Base-by-base conservation (phyloP, 2,888 invertebrate species). In the Pycnomerus fuliginosus region DNA sequence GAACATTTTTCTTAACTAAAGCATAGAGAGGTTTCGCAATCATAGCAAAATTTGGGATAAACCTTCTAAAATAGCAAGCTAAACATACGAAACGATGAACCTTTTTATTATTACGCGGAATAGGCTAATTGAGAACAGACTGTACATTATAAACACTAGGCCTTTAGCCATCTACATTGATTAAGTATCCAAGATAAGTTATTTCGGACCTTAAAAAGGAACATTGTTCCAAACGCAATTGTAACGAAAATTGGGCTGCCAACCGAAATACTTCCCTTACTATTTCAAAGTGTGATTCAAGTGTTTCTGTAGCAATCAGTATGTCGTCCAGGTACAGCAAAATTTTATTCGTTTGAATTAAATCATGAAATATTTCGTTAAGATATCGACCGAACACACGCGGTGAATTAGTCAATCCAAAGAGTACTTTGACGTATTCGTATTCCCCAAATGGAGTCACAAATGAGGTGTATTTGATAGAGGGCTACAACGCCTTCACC, bases 361-460 rank as follows among this genome's bases (percentile, higher is more conserved):
- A 14, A 10, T 44, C 38, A 2, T 1, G 5, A 7, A 44, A 23
- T 2, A 35, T 20, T 1, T 12, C 7, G 11, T 20, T 31, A 12
- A 43, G 25, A 16, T 33, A 44, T 12, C 44, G 16, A n/a, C 41
- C 39, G 22, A 60, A 60, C 2, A 43, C 40, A 10, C 52, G 37
- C 1, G 56, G 55, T n/a, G 53, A 51, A 23, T 55, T 61, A 7
- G 39, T 38, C n/a, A 61, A 32, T 2, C 60, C 53, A 16, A 58
- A 58, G 0, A 58, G 56, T 52, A 61, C 51, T n/a, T 23, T 37
- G 2, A 40, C 3, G 12, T 42, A 56, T 34, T 58, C 53, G 24
- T 34, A 58, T 13, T 56, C 55, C 2, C 56, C 56, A 11, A 52
- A 28, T 2, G 55, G 56, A 4, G 55, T 53, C 1, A 59, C 48